phyloP scores from a whole-genome alignment of 2,888 invertebrate genomes.

The Dasysyrphus albostriatus region DNA sequence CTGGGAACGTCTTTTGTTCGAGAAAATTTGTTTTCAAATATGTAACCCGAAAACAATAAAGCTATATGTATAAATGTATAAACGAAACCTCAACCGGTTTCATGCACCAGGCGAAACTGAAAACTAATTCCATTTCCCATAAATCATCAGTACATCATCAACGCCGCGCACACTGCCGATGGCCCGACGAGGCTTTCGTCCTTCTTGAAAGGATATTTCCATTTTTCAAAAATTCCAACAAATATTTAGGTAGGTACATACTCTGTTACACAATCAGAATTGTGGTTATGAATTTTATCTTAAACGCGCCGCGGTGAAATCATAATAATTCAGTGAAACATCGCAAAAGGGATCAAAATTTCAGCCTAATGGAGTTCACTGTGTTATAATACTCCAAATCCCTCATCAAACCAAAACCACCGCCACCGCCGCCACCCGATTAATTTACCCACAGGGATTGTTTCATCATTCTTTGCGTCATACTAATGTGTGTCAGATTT shows the following conservation, averaged over 20 bases:
- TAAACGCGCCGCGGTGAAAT: constrained; percentile 17
- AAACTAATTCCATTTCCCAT: constrained; percentile 64
- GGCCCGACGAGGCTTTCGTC: constrained; percentile 5
- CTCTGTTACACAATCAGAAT: neutral
- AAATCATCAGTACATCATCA: constrained; percentile 66
- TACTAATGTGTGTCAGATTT: constrained; percentile 65
- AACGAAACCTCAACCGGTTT: constrained; percentile 18
- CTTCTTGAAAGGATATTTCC: constrained; percentile 28
- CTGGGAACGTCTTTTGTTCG: neutral
- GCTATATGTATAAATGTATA: neutral
- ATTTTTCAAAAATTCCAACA: constrained; percentile 1
- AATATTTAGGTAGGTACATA: neutral
- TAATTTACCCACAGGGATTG: constrained; percentile 71
- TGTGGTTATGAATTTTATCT: constrained; percentile 56
- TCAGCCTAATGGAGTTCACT: constrained; percentile 71
- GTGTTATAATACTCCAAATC: constrained; percentile 40
- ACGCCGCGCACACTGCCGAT: neutral
- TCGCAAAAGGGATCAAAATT: constrained; percentile 56
- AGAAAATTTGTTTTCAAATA: constrained; percentile 19
- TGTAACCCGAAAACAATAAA: neutral
- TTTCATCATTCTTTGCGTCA: constrained; percentile 50
- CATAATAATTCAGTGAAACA: constrained; percentile 41
- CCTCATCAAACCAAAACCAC: constrained; percentile 9
- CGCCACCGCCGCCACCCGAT: constrained; percentile 50
- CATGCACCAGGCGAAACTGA: constrained; percentile 41